Base-by-base conservation (phyloP, 2,797 vertebrate genomes). In the Catharus ustulatus region DNA sequence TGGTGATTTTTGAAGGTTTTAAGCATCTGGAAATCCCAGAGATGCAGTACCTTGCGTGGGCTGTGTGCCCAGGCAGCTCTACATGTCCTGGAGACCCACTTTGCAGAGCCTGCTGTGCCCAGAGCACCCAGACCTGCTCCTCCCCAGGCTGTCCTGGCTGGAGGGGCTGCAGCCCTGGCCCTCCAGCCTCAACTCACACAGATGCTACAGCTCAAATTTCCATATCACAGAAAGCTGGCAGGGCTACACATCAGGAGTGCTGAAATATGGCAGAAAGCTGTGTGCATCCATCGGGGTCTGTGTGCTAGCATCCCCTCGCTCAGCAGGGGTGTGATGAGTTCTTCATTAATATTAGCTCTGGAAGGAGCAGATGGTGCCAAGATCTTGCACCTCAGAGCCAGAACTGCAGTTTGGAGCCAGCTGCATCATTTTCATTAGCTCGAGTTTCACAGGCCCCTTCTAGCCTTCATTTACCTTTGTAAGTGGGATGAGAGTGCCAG, bases 321-420 rank as follows among this genome's bases (percentile, higher is more conserved):
- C 92, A 62, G 87, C 82, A 94, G 92, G 93, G n/a, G 20, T 71
- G 43, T 71, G 89, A 94, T 94, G 91, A 93, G 89, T 75, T 85
- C 92, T 93, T 94, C 93, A 93, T 95, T 95, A 95, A 85, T 95
- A 94, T 93, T 72, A 75, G 72, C 72, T 89, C 61, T 93, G 90
- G 54, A 87, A 92, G 84, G 87, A 95, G 89, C 93, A 95, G 90
- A 85, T 92, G 87, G 89, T 94, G 76, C 78, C 81, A 89, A 94
- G 82, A 89, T 68, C 81, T 75, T 77, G 54, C 46, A 80, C 49
- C 88, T 90, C 73, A 29, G 80, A 90, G 96, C 86, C 95, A 94
- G 88, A 86, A 86, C 54, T 84, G 45, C 36, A 46, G 66, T 93
- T 54, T 72, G 58, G 80, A 96, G 73, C 57, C 93, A 96, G 83